A percentile compares a stretch with the other conserved stretches of the same genome.
Conservation (phyloP, 35 echinoderm and acorn worm genomes). For the Ptychodera flava region DNA sequence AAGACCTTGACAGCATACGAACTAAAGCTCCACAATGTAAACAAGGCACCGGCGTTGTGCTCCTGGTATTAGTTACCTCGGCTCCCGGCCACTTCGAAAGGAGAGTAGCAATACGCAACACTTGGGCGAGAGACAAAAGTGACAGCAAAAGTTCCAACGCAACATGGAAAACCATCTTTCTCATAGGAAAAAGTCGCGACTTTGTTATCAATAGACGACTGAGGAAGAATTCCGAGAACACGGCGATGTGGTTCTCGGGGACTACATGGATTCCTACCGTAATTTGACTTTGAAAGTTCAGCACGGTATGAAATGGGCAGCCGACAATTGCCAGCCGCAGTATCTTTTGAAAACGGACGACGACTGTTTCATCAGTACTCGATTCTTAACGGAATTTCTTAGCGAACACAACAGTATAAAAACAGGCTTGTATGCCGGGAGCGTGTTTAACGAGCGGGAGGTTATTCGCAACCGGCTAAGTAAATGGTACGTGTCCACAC, state of each 20-base stretch:
- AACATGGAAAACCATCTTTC: constrained; percentile 58
- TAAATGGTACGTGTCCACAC: constrained; percentile 35
- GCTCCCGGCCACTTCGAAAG: constrained; percentile 51
- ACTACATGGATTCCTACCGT: constrained; percentile 58
- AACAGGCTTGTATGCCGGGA: constrained; percentile 60
- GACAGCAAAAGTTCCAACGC: constrained; percentile 2
- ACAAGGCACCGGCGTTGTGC: not conserved
- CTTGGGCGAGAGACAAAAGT: constrained; percentile 58
- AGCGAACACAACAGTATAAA: constrained; percentile 39
- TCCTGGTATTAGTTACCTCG: constrained; percentile 77
- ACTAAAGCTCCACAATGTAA: not conserved
- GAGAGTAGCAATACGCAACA: constrained; percentile 69
- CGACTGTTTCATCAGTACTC: constrained; percentile 80
- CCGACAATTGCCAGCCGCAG: constrained; percentile 52
- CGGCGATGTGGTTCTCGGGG: constrained; percentile 62
- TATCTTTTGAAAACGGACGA: constrained; percentile 85
- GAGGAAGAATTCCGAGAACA: constrained; percentile 44
- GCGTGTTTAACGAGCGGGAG: constrained; percentile 9
- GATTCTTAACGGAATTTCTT: constrained; percentile 51
- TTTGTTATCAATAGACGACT: constrained; percentile 3
- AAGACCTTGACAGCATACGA: not conserved
- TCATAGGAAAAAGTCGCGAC: constrained; percentile 45
- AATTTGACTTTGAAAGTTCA: constrained; percentile 93
- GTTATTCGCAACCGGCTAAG: constrained; percentile 24
- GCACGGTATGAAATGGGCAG: constrained; percentile 68